Evolutionary conservation across 2,797 vertebrate species (phyloP).

Genomic region (Sebastes nivosus): DNA sequence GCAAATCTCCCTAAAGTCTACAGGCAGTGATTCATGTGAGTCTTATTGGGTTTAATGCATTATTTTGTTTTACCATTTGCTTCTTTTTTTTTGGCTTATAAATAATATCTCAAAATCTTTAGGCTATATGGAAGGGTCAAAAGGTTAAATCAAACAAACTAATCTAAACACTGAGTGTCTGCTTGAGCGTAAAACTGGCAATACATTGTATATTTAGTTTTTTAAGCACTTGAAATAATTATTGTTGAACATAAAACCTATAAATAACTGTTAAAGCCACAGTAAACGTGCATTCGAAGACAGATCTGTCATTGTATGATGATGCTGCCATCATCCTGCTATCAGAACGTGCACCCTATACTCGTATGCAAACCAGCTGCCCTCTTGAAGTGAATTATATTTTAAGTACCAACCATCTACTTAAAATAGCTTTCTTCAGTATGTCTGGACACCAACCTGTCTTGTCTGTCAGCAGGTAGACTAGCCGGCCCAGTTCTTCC

Average conservation of each 20-base stretch:
- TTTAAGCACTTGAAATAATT: neutral
- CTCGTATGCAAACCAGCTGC: neutral
- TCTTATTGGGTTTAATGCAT: neutral
- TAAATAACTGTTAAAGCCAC: too few species aligned
- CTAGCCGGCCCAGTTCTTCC: conserved; percentile 94
- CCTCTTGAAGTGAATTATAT: neutral
- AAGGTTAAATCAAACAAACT: too few species aligned
- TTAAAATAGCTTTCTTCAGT: neutral
- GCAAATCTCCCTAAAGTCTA: neutral
- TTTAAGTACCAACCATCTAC: neutral
- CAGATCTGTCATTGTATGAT: neutral
- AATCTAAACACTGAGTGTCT: too few species aligned
- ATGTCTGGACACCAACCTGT: conserved; percentile 84
- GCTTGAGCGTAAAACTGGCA: too few species aligned
- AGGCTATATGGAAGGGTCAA: too few species aligned
- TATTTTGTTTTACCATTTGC: neutral
- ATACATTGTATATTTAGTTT: neutral
- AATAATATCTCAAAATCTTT: too few species aligned
- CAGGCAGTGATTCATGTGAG: neutral
- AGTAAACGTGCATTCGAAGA: neutral
- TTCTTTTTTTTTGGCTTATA: too few species aligned
- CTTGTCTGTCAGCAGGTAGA: conserved; percentile 96
- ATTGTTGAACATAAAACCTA: neutral
- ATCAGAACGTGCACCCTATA: neutral
- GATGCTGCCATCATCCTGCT: neutral